phyloP scores from a whole-genome alignment of 2,797 vertebrate species.

The Harpagifer antarcticus region DNA sequence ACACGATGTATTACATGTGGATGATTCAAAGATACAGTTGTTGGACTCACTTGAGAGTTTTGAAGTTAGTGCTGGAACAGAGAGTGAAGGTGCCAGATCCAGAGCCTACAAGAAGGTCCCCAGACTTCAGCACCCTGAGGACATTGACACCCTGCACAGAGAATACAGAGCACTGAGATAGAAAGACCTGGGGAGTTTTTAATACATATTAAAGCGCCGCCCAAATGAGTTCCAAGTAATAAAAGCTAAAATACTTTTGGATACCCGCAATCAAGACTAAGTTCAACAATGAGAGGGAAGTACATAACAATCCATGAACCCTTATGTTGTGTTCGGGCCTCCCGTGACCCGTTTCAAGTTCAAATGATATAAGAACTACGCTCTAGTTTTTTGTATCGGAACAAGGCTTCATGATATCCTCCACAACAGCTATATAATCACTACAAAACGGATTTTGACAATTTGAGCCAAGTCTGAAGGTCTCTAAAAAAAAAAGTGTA shows the following conservation, averaged over 20 bases:
- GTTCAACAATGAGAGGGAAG: background rate
- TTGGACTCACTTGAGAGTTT: slow-evolving; percentile 86
- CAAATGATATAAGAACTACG: too few relatives aligned
- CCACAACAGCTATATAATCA: too few relatives aligned
- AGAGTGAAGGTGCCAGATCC: slow-evolving; percentile 87
- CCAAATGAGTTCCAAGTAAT: background rate
- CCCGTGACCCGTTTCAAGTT: too few relatives aligned
- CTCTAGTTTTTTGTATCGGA: too few relatives aligned
- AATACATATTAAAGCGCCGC: background rate
- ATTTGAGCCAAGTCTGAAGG: too few relatives aligned
- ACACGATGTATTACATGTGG: background rate
- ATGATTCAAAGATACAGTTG: slow-evolving; percentile 21
- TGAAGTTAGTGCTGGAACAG: slow-evolving; percentile 88
- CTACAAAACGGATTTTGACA: too few relatives aligned
- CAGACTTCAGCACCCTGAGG: slow-evolving; percentile 85
- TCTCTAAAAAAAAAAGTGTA: too few relatives aligned
- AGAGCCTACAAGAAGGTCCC: slow-evolving; percentile 88
- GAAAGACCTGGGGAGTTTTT: background rate
- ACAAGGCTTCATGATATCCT: too few relatives aligned
- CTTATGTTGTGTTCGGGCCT: too few relatives aligned
- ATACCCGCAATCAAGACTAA: background rate
- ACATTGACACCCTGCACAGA: slow-evolving; percentile 87
- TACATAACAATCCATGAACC: background rate
- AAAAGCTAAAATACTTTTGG: background rate
- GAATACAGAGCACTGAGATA: slow-evolving; percentile 1